Conservation (phyloP, 1,140 invertebrate species). For the Aphis craccivora region DNA sequence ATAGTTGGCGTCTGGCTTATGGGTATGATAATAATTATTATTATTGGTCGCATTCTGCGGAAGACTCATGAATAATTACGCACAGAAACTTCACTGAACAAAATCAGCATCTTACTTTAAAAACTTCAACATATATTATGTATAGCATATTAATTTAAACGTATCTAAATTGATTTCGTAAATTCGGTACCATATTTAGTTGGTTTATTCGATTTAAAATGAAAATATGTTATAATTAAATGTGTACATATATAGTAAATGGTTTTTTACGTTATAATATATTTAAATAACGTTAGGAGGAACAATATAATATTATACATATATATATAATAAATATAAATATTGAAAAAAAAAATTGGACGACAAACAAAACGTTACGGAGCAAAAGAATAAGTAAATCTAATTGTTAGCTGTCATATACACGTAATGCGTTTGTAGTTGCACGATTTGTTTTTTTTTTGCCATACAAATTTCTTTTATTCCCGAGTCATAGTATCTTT, state of each 20-base stretch:
- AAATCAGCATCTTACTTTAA: neutral
- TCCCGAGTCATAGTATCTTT: constrained; percentile 12
- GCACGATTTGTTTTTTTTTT: constrained; percentile 15
- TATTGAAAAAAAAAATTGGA: neutral
- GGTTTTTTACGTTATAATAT: neutral
- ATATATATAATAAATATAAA: neutral
- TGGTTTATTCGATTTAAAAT: neutral
- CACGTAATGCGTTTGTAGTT: neutral
- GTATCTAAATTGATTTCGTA: neutral
- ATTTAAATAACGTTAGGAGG: neutral
- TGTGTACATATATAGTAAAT: neutral
- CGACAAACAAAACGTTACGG: neutral
- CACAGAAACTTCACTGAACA: neutral
- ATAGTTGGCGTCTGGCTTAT: neutral
- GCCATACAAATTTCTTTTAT: neutral
- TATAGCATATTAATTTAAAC: neutral
- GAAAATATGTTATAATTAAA: neutral
- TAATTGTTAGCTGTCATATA: neutral
- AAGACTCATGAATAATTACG: neutral
- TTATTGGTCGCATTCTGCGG: neutral
- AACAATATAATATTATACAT: too few species aligned
- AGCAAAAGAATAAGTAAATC: neutral
- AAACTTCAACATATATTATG: neutral
- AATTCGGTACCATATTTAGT: neutral
- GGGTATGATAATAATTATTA: neutral